These are phyloP conservation scores for Eupithecia subumbrata DNA, from an alignment of 2,888 invertebrate species.

Conservation along the genomic window DNA sequence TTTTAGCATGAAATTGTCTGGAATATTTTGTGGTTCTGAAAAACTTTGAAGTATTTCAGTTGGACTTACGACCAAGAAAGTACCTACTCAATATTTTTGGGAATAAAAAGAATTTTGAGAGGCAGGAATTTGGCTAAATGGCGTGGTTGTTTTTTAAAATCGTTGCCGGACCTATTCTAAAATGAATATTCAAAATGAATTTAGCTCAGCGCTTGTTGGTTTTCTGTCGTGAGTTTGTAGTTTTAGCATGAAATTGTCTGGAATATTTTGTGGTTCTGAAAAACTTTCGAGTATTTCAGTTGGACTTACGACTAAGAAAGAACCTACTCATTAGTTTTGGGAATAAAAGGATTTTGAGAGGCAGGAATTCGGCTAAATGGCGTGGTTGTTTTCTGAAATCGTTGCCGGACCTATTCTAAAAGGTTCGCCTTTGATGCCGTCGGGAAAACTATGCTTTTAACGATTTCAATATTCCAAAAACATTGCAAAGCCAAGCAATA, in stretches of 20 bases:
- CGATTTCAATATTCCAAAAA: neutral
- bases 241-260: neutral
- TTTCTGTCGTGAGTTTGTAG: neutral
- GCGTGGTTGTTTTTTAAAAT: neutral
- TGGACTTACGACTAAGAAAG: neutral
- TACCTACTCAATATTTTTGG: neutral
- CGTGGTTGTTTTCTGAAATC: neutral
- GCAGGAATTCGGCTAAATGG: neutral
- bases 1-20: neutral
- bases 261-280: neutral
- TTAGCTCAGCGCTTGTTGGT: conserved; percentile 3
- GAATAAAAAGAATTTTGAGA: neutral
- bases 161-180: neutral
- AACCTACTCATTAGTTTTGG: neutral
- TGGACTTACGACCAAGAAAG: neutral
- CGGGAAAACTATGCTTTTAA: too few species aligned
- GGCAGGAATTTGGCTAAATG: neutral
- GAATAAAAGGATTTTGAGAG: neutral
- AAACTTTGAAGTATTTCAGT: neutral
- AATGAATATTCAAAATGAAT: conserved; percentile 11
- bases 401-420: neutral
- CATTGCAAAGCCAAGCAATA: neutral
- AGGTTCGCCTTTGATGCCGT: too few species aligned
- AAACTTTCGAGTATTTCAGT: neutral
- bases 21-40: neutral